Conservation (phyloP, 2,888 invertebrate genomes). For the Desoria tigrina region DNA sequence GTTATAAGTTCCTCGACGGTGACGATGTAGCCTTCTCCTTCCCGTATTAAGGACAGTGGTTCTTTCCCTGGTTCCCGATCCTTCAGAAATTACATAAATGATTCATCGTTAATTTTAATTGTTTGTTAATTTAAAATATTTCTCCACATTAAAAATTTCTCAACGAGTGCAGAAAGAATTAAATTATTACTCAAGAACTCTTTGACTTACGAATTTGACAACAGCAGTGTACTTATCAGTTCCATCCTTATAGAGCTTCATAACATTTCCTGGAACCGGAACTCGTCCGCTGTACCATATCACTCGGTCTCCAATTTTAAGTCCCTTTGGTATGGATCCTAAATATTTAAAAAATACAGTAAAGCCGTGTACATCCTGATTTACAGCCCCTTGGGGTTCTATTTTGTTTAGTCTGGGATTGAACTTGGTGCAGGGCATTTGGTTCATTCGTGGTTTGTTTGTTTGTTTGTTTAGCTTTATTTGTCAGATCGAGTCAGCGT, state of each 20-base stretch:
- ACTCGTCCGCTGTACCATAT: slow-evolving; percentile 36
- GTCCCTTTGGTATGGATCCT: slow-evolving; percentile 37
- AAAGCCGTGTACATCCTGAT: too few relatives aligned
- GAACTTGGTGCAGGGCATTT: too few relatives aligned
- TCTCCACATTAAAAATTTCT: neutral
- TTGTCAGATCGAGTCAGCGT: too few relatives aligned
- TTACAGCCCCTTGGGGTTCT: too few relatives aligned
- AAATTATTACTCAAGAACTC: neutral
- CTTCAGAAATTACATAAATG: slow-evolving; percentile 12
- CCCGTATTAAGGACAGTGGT: slow-evolving; percentile 33
- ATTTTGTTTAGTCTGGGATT: too few relatives aligned
- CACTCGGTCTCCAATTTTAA: slow-evolving; percentile 38
- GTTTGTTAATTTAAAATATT: neutral
- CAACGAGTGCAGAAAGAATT: neutral
- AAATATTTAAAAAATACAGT: neutral
- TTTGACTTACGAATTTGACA: slow-evolving; percentile 41
- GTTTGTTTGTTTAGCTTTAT: too few relatives aligned
- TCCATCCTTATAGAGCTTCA: slow-evolving; percentile 38
- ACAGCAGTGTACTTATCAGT: slow-evolving; percentile 45
- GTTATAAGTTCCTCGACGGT: slow-evolving; percentile 44
- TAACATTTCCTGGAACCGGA: slow-evolving; percentile 36
- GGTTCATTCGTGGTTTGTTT: too few relatives aligned
- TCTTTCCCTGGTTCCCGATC: slow-evolving; percentile 32
- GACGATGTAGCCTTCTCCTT: slow-evolving; percentile 43
- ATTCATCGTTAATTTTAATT: too few relatives aligned